These are phyloP conservation scores for Calliphora vomitoria DNA, from an alignment of 2,888 invertebrate genomes.

Conservation along the genomic window DNA sequence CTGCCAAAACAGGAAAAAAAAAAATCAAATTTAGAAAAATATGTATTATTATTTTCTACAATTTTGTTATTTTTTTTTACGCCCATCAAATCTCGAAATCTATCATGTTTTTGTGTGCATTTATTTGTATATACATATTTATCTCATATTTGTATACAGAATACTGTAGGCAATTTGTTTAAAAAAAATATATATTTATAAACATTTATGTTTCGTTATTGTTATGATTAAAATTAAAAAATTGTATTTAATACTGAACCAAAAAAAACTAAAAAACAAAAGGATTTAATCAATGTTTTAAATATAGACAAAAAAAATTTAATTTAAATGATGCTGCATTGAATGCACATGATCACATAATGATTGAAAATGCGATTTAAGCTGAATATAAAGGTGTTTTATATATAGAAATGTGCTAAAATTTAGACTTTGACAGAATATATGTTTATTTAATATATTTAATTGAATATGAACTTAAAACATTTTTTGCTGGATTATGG, in stretches of 20 bases:
- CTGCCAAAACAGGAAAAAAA: slow-evolving; percentile 21
- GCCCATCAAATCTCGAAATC: slow-evolving; percentile 20
- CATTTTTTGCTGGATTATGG: too few relatives aligned
- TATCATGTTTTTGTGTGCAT: slow-evolving; percentile 25
- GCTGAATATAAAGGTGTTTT: not conserved
- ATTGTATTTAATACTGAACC: not conserved
- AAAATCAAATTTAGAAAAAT: slow-evolving; percentile 33
- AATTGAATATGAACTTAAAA: too few relatives aligned
- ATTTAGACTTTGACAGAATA: too few relatives aligned
- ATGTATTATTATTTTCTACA: slow-evolving; percentile 12
- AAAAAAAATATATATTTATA: not conserved
- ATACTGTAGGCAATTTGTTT: slow-evolving; percentile 5
- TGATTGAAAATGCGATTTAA: slow-evolving; percentile 21
- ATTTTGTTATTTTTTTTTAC: slow-evolving; percentile 9
- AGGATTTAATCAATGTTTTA: not conserved
- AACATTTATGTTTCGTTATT: slow-evolving; percentile 42
- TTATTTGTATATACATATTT: slow-evolving; percentile 19
- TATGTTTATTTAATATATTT: too few relatives aligned
- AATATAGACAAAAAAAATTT: not conserved
- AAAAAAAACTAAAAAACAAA: not conserved
- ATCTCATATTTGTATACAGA: not conserved
- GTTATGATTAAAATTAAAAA: slow-evolving; percentile 40
- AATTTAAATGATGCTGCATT: slow-evolving; percentile 17
- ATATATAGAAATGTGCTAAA: not conserved
- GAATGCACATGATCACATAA: slow-evolving; percentile 16